Percentiles rank a stretch among this genome's conserved stretches.
Evolutionary conservation across 2,888 invertebrate species (phyloP).

Genomic region (Lithophane socia): DNA sequence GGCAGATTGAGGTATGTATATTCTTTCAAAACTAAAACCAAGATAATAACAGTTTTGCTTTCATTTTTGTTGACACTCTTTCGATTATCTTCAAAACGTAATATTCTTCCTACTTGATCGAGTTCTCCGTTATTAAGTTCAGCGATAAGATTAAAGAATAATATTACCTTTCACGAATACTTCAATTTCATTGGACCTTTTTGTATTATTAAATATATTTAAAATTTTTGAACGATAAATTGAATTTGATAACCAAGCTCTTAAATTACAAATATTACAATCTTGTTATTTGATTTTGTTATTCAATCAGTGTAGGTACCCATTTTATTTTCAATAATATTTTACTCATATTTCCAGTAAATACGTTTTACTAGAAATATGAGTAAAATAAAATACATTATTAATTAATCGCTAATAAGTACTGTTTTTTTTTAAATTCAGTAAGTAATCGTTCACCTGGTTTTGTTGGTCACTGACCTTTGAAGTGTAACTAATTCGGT

Average conservation of each 20-base stretch:
- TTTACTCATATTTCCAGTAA: neutral
- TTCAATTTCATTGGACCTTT: constrained; percentile 40
- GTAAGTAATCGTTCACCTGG: neutral
- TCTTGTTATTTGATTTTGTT: constrained; percentile 6
- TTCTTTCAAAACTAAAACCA: too few species aligned
- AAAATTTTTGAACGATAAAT: constrained; percentile 28
- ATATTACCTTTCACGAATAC: constrained; percentile 44
- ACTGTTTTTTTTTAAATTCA: neutral
- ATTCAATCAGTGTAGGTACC: neutral
- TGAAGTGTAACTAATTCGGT: constrained; percentile 22
- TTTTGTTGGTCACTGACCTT: constrained; percentile 12
- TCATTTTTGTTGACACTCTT: constrained; percentile 4
- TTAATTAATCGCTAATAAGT: too few species aligned
- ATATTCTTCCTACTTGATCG: constrained; percentile 23
- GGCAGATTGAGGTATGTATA: too few species aligned
- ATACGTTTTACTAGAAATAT: too few species aligned
- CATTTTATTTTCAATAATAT: neutral
- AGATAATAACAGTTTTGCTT: too few species aligned
- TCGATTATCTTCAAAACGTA: constrained; percentile 41
- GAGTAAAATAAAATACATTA: too few species aligned
- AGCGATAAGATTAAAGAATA: constrained; percentile 55
- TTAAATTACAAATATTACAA: constrained; percentile 5
- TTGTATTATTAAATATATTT: constrained; percentile 40
- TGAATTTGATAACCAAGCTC: constrained; percentile 31
- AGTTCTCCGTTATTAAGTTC: constrained; percentile 30